Conservation (phyloP, 2,888 invertebrate genomes). For the Ennomos quercinarius region DNA sequence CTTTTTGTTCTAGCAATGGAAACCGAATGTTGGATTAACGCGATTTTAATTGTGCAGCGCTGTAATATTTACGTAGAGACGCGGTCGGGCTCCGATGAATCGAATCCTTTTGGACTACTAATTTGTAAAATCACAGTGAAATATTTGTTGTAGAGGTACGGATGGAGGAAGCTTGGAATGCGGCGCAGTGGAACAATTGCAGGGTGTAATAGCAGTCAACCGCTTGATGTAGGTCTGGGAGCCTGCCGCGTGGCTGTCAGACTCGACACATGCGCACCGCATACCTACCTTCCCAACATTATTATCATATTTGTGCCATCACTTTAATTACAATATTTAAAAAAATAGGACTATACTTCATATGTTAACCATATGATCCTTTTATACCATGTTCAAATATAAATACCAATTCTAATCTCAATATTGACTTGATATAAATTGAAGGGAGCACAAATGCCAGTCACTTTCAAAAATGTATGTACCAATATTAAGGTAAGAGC, state of each 20-base stretch:
- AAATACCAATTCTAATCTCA: too few species aligned
- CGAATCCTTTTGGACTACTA: conserved; percentile 60
- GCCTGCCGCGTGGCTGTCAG: conserved; percentile 53
- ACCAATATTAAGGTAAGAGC: conserved; percentile 74
- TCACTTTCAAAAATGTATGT: conserved; percentile 56
- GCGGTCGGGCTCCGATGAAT: conserved; percentile 39
- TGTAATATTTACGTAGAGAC: conserved; percentile 40
- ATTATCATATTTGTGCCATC: conserved; percentile 16
- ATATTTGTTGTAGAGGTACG: conserved; percentile 59
- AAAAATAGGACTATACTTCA: background rate
- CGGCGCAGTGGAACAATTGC: conserved; percentile 78
- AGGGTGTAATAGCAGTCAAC: conserved; percentile 83
- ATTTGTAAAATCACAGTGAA: conserved; percentile 79
- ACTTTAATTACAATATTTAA: conserved; percentile 5
- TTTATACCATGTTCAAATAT: too few species aligned
- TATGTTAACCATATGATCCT: too few species aligned
- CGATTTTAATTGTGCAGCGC: conserved; percentile 52
- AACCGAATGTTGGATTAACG: conserved; percentile 54
- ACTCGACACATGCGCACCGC: conserved; percentile 46
- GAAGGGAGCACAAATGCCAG: conserved; percentile 38
- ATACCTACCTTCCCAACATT: conserved; percentile 42
- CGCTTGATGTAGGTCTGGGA: conserved; percentile 81
- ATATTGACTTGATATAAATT: background rate
- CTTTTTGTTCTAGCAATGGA: conserved; percentile 63
- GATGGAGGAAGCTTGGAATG: conserved; percentile 65